Percentiles rank a stretch among this genome's conserved stretches.
phyloP scores from a whole-genome alignment of 2,113 vertebrate genomes.

The Chloropsis cyanopogon region DNA sequence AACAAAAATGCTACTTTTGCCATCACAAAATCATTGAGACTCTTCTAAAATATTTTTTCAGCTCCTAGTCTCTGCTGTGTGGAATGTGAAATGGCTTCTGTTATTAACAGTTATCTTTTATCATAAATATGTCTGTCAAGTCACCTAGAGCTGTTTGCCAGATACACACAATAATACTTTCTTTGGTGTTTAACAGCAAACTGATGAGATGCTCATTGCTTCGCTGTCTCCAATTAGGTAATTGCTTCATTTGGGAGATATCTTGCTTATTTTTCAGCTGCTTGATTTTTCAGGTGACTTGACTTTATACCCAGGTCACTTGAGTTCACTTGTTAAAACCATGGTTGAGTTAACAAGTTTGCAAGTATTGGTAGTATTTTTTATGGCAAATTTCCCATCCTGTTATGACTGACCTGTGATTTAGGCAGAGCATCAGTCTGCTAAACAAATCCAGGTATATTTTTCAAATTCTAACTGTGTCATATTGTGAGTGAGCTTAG shows the following conservation, averaged over 20 bases:
- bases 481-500: neutral
- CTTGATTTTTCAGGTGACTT: neutral
- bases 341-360: neutral
- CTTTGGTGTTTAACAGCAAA: neutral
- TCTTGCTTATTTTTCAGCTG: neutral
- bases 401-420: neutral
- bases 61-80: neutral
- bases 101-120: neutral
- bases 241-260: neutral
- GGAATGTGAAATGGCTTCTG: neutral
- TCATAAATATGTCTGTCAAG: neutral
- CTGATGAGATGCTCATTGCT: neutral
- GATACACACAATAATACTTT: neutral
- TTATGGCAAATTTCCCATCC: neutral
- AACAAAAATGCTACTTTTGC: neutral
- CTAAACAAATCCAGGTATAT: neutral
- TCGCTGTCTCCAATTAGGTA: neutral
- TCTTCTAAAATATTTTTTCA: neutral
- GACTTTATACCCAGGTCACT: neutral
- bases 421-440: neutral
- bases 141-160: neutral
- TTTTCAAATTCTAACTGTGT: neutral
- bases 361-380: neutral
- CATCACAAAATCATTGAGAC: neutral
- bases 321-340: neutral